Evolutionary conservation across 2,113 vertebrate genomes (phyloP).

Genomic region (Glaucomys volans): DNA sequence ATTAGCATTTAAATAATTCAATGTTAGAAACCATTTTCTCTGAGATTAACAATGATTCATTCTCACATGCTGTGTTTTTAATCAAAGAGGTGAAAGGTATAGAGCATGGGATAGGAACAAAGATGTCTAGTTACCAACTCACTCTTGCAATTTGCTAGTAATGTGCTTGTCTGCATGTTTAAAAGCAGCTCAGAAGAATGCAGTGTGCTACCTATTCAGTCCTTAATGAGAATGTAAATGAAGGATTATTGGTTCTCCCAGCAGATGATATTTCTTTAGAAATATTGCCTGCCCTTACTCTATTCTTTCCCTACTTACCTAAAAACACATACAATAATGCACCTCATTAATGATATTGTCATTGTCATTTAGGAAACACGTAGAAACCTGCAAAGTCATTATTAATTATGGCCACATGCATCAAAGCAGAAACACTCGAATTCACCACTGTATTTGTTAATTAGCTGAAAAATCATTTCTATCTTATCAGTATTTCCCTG

Average conservation of each 20-base stretch:
- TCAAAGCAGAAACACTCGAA: constrained; percentile 79
- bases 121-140: constrained; percentile 61
- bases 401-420: constrained; percentile 78
- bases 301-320: constrained; percentile 61
- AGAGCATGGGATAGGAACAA: constrained; percentile 60
- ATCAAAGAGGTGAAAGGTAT: constrained; percentile 69
- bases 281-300: constrained; percentile 49
- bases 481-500: constrained; percentile 74
- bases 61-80: constrained; percentile 63
- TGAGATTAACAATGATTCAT: constrained; percentile 77
- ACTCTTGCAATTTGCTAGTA: constrained; percentile 42
- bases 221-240: constrained; percentile 69
- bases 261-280: constrained; percentile 68
- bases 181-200: constrained; percentile 45
- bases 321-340: constrained; percentile 62
- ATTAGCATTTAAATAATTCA: constrained; percentile 74
- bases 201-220: not conserved
- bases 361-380: constrained; percentile 72
- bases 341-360: constrained; percentile 66
- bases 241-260: constrained; percentile 34
- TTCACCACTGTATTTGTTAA: constrained; percentile 78
- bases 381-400: constrained; percentile 71
- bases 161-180: constrained; percentile 47
- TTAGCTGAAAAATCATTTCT: constrained; percentile 76
- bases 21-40: constrained; percentile 69